A percentile compares a stretch with the other conserved stretches of the same genome.
Evolutionary conservation across 2,113 vertebrate genomes (phyloP).

Genomic region (Neotoma lepida): DNA sequence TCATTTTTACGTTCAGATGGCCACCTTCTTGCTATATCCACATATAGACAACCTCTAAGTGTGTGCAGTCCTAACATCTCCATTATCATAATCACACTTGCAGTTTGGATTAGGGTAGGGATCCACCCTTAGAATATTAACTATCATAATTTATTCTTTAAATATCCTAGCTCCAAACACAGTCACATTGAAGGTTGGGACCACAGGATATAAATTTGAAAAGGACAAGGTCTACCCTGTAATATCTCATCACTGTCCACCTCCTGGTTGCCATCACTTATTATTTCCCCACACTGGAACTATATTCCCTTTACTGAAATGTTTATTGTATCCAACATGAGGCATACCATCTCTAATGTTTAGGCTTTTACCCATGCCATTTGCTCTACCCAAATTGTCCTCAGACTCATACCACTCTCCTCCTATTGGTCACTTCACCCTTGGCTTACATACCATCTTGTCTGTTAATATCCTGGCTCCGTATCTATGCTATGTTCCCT

Average conservation of each 20-base stretch:
- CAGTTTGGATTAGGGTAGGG: not conserved
- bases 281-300: not conserved
- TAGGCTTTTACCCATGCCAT: not conserved
- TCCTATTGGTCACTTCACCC: constrained; percentile 3
- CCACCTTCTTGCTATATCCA: not conserved
- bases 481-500: not conserved
- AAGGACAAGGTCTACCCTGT: not conserved
- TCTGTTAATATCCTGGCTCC: not conserved
- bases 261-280: not conserved
- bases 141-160: constrained; percentile 3
- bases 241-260: not conserved
- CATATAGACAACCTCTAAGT: not conserved
- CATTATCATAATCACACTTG: not conserved
- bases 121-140: not conserved
- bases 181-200: not conserved
- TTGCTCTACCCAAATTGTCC: not conserved
- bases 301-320: not conserved
- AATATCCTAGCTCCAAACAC: not conserved
- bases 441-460: not conserved
- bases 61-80: not conserved
- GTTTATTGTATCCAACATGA: not conserved
- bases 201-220: not conserved
- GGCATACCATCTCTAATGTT: not conserved
- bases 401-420: not conserved
- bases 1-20: not conserved